Conservation (phyloP, 1,140 invertebrate species). For the Streblospio benedicti region DNA sequence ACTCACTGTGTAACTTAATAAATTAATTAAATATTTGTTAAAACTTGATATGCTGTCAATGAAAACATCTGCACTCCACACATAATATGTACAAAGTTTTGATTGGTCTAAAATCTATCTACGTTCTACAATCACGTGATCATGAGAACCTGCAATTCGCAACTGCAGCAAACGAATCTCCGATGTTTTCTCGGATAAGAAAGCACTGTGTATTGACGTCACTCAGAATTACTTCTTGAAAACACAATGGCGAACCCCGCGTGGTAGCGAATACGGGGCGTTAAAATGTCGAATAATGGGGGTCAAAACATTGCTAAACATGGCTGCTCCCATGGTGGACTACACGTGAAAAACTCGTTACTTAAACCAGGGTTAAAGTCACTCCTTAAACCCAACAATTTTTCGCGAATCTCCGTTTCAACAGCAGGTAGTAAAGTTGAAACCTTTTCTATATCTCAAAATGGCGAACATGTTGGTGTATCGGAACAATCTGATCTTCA, state of each 20-base stretch:
- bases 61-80: no score
- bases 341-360: conserved; percentile 23
- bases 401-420: conserved; percentile 4
- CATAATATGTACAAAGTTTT: no score
- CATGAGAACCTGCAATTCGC: no score
- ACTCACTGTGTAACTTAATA: no score
- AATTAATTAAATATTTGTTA: no score
- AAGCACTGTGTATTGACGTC: no score
- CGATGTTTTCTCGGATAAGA: no score
- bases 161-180: no score
- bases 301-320: conserved; percentile 37
- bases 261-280: conserved; percentile 36
- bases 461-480: conserved; percentile 30
- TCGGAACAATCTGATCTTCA: not conserved
- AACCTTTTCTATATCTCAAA: conserved; percentile 24
- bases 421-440: conserved; percentile 3
- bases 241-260: conserved; percentile 40
- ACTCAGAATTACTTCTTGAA: no score
- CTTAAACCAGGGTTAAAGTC: conserved; percentile 2
- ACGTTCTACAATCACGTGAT: no score
- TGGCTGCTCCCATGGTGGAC: conserved; percentile 40
- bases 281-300: conserved; percentile 44
- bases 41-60: no score
- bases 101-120: no score
- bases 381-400: not conserved